Evolutionary conservation across 2,888 invertebrate genomes (phyloP), one percentile per base, ranked within the genome.

Genomic region (Ennomos fuscantarius): DNA sequence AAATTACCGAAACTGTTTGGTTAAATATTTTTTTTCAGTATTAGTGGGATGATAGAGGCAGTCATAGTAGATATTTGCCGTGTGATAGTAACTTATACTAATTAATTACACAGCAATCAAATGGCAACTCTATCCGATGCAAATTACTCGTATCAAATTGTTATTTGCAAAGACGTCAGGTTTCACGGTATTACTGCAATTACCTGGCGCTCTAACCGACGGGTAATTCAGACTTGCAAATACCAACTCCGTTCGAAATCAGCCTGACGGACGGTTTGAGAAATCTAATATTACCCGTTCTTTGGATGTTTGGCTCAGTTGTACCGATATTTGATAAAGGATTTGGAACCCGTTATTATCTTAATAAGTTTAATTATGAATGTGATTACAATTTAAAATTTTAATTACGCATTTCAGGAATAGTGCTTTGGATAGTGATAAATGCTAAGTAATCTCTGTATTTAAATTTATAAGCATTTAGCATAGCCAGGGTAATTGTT

Each of bases 121-220:
- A 60, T 42, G 34, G 35, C 49, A 34, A 34, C 44, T 55, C 56
- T 33, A 43, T 42, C 12, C 41, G 50, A 73, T 78, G 76, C 72
- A 76, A 81, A 76, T 79, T 74, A 77, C 71, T 72, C 24, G 24
- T 24, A 24, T 24, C 65, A 75, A 80, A 81, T 79, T 76, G 74
- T 76, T 78, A 80, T 78, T 81, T 75, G 72, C 65, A 56, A 76
- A 78, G 71, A 75, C 74, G 77, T 75, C 72, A 73, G 72, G 67
- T 76, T 79, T 72, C 70, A 63, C 72, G 66, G 63, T 69, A 75
- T 77, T 76, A 71, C 73, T 74, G 68, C 71, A 73, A 74, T 75
- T 72, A 74, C 70, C 5, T 6, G 68, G 62, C 68, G 47, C 70
- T 24, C 24, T 24, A 24, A 24, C 24, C 6, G 24, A 6, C 55